phyloP scores from a whole-genome alignment of 2,888 invertebrate genomes.

The Perdita meconis region DNA sequence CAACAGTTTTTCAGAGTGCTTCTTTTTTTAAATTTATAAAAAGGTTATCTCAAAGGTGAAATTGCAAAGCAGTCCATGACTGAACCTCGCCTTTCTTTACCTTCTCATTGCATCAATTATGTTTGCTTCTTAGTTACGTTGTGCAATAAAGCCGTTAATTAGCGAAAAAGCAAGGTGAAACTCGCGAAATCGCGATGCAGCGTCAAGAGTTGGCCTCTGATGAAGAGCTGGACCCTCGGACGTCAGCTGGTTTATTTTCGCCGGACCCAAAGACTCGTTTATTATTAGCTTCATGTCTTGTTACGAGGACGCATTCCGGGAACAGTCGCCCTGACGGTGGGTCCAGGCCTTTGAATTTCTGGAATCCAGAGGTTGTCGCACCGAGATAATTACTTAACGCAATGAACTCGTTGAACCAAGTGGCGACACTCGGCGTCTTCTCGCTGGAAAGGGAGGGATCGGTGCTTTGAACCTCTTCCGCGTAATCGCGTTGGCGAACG shows the following conservation, averaged over 20 bases:
- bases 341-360: constrained; percentile 71
- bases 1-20: too few species aligned
- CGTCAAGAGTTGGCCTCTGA: background rate
- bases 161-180: too few species aligned
- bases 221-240: constrained; percentile 17
- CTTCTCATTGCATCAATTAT: too few species aligned
- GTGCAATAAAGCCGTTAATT: too few species aligned
- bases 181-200: background rate
- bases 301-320: constrained; percentile 76
- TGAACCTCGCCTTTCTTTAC: too few species aligned
- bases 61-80: too few species aligned
- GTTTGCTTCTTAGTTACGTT: too few species aligned
- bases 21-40: too few species aligned
- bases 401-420: constrained; percentile 76
- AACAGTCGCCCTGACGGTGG: constrained; percentile 60
- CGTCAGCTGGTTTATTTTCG: constrained; percentile 70
- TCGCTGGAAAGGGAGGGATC: constrained; percentile 28
- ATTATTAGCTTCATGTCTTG: constrained; percentile 78
- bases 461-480: constrained; percentile 33
- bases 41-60: too few species aligned
- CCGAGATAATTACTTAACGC: constrained; percentile 78
- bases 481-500: constrained; percentile 27
- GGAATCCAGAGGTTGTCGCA: constrained; percentile 78
- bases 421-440: constrained; percentile 49
- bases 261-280: constrained; percentile 61